Evolutionary conservation across 2,797 vertebrate genomes (phyloP), one percentile per base, ranked within the genome.

Genomic region (Smutsia temminckii): DNA sequence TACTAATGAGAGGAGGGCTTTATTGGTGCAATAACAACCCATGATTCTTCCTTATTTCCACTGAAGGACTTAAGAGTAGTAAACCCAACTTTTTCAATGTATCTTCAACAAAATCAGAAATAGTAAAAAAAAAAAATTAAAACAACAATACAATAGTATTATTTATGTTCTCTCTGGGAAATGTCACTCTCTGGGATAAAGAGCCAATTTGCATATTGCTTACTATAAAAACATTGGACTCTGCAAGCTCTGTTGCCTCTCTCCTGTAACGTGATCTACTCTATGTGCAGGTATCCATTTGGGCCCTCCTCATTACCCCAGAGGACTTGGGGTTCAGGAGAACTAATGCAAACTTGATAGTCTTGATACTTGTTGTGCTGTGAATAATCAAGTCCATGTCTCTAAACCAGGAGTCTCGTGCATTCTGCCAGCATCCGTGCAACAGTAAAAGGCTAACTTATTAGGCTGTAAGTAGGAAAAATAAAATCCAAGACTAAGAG

Each of bases 11-110:
- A 80, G 16, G 34, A 89, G 49, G 34, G 16, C 59, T 91, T 78
- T 78, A 40, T 3, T 72, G 46, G 55, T 37, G 5, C 85, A 37
- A 80, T 59, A 89, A 89, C 51, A 96, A 91, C 13, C 32, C n/a
- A 78, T 80, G 74, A 85, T 92, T 85, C 69, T 89, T 91, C 49
- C 42, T 75, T 81, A 64, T 89, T 75, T 89, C 37, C 21, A 84
- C 10, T 49, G 20, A 92, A 78, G 23, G 51, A 79, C 51, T 93
- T 69, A 71, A 64, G 23, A 91, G 80, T 25, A 55, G 32, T 68
- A 92, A 85, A 92, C 16, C 27, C n/a, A 55, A 29, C 23, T 69
- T 92, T 72, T 89, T 17, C 10, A 66, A 87, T n/a, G 87, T 64
- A 51, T 32, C 13, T 84, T 69, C 83, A 93, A 81, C 40, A 89